phyloP scores from a whole-genome alignment of 35 echinoderm and acorn worm species.

The Lytechinus variegatus region DNA sequence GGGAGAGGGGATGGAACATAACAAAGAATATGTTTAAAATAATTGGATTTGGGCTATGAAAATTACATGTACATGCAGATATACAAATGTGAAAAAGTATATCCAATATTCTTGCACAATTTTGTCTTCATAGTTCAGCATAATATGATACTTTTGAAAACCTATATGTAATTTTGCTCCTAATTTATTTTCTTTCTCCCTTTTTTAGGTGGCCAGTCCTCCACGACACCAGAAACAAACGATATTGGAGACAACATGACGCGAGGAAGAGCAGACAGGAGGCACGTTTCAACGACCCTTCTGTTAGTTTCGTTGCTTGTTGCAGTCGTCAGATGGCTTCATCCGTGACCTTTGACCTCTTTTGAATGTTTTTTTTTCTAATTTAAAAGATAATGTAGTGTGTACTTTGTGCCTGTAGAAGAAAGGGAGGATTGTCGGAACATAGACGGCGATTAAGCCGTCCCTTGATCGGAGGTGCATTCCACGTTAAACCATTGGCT shows the following conservation, averaged over 20 bases:
- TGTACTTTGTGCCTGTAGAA: slow-evolving; percentile 40
- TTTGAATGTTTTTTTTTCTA: slow-evolving; percentile 23
- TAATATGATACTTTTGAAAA: not conserved
- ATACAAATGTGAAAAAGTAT: no score
- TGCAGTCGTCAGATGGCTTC: slow-evolving; percentile 2
- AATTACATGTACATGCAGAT: no score
- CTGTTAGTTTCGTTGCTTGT: not conserved
- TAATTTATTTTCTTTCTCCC: not conserved
- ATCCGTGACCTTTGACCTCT: slow-evolving; percentile 17
- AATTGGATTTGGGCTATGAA: no score
- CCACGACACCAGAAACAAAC: not conserved
- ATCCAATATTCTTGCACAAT: no score
- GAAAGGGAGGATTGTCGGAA: not conserved
- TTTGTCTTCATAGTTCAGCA: no score
- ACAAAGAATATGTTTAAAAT: no score
- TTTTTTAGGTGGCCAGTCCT: not conserved
- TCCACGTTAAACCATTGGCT: no score
- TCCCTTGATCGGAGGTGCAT: no score
- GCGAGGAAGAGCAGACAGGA: not conserved
- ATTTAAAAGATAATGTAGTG: not conserved
- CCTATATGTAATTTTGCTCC: not conserved
- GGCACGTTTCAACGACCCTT: not conserved
- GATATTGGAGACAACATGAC: not conserved
- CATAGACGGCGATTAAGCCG: no score
- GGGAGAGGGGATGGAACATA: no score